Conservation (phyloP, 2,888 invertebrate species). For the Cephus rjabovi region DNA sequence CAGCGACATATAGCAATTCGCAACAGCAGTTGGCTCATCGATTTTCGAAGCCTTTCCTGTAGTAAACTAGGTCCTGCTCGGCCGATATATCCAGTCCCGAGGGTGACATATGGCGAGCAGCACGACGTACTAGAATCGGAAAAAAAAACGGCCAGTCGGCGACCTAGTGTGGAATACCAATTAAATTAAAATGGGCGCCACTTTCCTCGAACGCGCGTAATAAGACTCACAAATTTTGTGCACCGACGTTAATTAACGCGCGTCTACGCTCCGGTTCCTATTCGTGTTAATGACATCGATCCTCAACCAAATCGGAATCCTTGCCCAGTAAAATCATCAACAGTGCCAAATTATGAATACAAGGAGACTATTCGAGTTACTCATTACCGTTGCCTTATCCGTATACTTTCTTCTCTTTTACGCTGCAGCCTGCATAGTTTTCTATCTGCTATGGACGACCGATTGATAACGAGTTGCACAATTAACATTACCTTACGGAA, state of each 20-base stretch:
- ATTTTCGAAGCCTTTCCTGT: constrained; percentile 51
- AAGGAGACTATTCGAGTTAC: constrained; percentile 50
- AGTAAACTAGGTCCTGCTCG: neutral
- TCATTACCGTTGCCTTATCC: constrained; percentile 51
- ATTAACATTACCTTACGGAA: neutral
- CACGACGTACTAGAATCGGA: neutral
- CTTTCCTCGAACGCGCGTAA: neutral
- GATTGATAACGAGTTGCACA: neutral
- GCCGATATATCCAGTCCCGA: neutral
- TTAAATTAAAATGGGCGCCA: neutral
- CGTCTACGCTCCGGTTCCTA: constrained; percentile 15
- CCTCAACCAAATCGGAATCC: neutral
- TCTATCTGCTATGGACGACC: constrained; percentile 52
- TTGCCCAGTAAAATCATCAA: neutral
- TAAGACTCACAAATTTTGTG: neutral
- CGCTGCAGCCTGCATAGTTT: constrained; percentile 41
- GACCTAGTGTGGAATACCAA: neutral
- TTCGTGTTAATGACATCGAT: constrained; percentile 18
- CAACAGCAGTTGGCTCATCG: constrained; percentile 41
- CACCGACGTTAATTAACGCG: neutral
- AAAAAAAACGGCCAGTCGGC: neutral
- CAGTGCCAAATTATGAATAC: constrained; percentile 34
- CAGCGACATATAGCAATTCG: constrained; percentile 11
- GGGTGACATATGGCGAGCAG: constrained; percentile 1
- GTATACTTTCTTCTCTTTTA: constrained; percentile 60